Percentiles rank a stretch among this genome's conserved stretches.
Conservation (phyloP, 2,113 vertebrate genomes). For the Motacilla tschutschensis region DNA sequence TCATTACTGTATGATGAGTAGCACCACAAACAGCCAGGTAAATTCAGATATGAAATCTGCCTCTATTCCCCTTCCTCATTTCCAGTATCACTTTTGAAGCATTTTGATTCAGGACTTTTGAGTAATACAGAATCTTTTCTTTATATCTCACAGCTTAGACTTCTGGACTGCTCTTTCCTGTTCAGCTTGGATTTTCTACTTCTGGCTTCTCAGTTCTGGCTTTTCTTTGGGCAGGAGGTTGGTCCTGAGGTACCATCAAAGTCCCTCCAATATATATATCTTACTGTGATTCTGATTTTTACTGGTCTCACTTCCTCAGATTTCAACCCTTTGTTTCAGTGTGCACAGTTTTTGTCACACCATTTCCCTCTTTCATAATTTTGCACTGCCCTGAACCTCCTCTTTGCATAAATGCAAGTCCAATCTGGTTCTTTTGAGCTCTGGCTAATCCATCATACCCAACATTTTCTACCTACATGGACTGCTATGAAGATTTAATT, state of each 20-base stretch:
- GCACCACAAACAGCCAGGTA: neutral
- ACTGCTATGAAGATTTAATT: conserved; percentile 46
- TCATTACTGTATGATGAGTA: neutral
- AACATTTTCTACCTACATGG: neutral
- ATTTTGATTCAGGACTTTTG: neutral
- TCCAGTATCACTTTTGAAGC: neutral
- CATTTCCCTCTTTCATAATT: neutral
- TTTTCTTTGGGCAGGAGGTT: neutral
- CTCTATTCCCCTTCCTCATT: neutral
- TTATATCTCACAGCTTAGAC: neutral
- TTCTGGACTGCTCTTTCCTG: neutral
- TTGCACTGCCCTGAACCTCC: neutral
- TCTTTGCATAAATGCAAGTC: conserved; percentile 2
- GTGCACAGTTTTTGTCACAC: neutral
- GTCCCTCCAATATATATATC: neutral
- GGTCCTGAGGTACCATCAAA: neutral
- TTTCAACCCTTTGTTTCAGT: neutral
- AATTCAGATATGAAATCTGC: neutral
- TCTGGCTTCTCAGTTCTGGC: neutral
- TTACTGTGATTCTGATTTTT: neutral
- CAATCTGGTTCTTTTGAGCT: neutral
- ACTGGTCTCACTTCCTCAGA: neutral
- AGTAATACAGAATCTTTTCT: neutral
- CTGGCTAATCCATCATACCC: conserved; percentile 24
- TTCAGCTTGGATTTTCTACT: neutral